Conservation (phyloP, 2,113 vertebrate genomes). For the Rousettus leschenaultii region DNA sequence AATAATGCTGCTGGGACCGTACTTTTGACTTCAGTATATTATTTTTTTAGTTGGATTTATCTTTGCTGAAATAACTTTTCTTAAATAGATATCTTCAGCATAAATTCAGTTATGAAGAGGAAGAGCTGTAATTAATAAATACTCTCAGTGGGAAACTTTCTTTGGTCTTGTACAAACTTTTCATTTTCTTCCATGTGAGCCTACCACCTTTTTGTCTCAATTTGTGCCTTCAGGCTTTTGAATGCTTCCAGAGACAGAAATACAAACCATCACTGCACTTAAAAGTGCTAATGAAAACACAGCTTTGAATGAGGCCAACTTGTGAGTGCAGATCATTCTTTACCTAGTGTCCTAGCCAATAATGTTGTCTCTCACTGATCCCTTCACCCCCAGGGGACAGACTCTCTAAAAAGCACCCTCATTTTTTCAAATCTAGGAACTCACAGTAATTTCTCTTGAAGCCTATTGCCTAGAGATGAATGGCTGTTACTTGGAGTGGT, state of each 20-base stretch:
- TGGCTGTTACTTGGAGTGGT: conserved; percentile 61
- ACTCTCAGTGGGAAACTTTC: neutral
- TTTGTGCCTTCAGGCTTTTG: conserved; percentile 56
- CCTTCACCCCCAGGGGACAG: conserved; percentile 68
- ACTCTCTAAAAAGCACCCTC: conserved; percentile 60
- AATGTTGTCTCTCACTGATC: conserved; percentile 65
- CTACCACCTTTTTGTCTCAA: conserved; percentile 42
- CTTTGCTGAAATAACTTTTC: neutral
- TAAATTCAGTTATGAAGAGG: conserved; percentile 15
- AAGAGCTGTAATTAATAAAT: conserved; percentile 19
- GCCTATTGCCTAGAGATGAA: conserved; percentile 58
- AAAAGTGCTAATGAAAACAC: conserved; percentile 62
- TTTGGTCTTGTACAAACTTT: conserved; percentile 52
- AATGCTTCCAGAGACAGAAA: conserved; percentile 47
- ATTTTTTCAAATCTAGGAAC: conserved; percentile 63
- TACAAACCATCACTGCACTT: conserved; percentile 55
- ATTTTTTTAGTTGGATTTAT: neutral
- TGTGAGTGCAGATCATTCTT: conserved; percentile 68
- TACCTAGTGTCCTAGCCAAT: conserved; percentile 55
- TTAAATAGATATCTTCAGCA: neutral
- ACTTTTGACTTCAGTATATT: neutral
- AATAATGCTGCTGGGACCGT: neutral
- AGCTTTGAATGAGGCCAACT: conserved; percentile 63
- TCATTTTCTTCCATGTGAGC: conserved; percentile 21
- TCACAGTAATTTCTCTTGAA: conserved; percentile 45